Conservation (phyloP, 2,888 invertebrate genomes). For the Pycnomerus fuliginosus region DNA sequence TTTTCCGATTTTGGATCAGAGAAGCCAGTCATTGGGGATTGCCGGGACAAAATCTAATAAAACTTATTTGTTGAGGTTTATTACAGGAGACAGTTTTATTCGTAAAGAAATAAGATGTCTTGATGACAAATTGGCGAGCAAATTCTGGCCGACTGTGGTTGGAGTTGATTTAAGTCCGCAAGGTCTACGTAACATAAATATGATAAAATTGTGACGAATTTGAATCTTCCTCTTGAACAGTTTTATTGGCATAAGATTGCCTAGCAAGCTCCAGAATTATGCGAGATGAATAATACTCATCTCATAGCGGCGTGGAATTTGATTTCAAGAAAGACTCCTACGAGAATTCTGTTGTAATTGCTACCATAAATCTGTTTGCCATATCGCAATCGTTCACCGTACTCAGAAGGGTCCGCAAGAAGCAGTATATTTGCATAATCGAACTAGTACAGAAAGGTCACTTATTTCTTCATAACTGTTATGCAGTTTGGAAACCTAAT, state of each 20-base stretch:
- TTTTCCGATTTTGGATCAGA: background rate
- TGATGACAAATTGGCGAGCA: slow-evolving; percentile 23
- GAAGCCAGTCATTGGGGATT: too few relatives aligned
- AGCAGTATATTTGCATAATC: slow-evolving; percentile 36
- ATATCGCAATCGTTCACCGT: slow-evolving; percentile 32
- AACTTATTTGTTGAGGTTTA: slow-evolving; percentile 21
- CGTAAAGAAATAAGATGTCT: slow-evolving; percentile 25
- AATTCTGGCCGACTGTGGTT: slow-evolving; percentile 18
- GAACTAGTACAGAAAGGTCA: slow-evolving; percentile 48
- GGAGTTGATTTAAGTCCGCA: slow-evolving; percentile 21
- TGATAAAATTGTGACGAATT: slow-evolving; percentile 26
- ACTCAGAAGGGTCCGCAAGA: slow-evolving; percentile 22
- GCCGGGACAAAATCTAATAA: slow-evolving; percentile 13
- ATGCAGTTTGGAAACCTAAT: slow-evolving; percentile 6
- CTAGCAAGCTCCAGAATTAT: slow-evolving; percentile 19
- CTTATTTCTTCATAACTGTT: slow-evolving; percentile 36
- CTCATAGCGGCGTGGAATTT: slow-evolving; percentile 26
- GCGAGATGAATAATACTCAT: slow-evolving; percentile 26
- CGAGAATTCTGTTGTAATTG: slow-evolving; percentile 34
- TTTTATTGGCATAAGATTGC: slow-evolving; percentile 27
- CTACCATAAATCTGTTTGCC: slow-evolving; percentile 34
- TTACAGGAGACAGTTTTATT: slow-evolving; percentile 22
- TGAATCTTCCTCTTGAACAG: slow-evolving; percentile 23
- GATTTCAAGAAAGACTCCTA: slow-evolving; percentile 31
- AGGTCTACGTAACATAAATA: slow-evolving; percentile 24